Base-by-base conservation (phyloP, 23 tunicate genomes). In the Ciona savignyi region DNA sequence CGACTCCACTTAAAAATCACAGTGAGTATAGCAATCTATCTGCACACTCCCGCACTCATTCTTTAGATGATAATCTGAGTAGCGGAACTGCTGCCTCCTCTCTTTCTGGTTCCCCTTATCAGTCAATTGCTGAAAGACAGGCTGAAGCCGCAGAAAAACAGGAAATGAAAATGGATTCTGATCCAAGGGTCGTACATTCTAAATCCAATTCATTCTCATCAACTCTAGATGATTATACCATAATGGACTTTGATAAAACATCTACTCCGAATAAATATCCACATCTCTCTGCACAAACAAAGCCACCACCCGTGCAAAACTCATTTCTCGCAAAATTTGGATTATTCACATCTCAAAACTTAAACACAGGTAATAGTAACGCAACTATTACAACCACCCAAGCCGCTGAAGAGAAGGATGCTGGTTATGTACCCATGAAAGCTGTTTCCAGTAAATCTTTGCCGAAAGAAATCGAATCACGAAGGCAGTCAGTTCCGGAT, bases 371-470 rank as follows among this genome's bases (percentile, higher is more conserved):
- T 1, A 87, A 76, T 82, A 51, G 67, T 67, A 42, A 71, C 9
- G 4, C 79, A 2, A 6, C 20, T 11, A 19, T 51, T 30, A 2
- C 31, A 27, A 23, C 70, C 31, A 2, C 30, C 31, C 32, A 66
- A 33, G 32, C 65, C 20, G 34, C 76, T 21, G 27, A 25, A 26
- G 2, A 20, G 20, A 30, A 19, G 29, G 42, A 23, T 1, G 22
- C 33, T 33, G 87, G 86, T 71, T 88, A 88, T 63, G 96, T 88
- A 1, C 87, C 87, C 23, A 88, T 88, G 96, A 77, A 86, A 4
- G 34, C 96, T 3, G 65, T 81, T 27, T 28, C 29, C 0, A 25
- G 48, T 34, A 65, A 56, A 30, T 88, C 96, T 23, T 49, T 26
- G 56, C 96, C 96, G 20, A 80, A 88, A 73, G 96, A 88, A 34